phyloP scores from a whole-genome alignment of 2,888 invertebrate genomes.

The Athripsodes cinereus region DNA sequence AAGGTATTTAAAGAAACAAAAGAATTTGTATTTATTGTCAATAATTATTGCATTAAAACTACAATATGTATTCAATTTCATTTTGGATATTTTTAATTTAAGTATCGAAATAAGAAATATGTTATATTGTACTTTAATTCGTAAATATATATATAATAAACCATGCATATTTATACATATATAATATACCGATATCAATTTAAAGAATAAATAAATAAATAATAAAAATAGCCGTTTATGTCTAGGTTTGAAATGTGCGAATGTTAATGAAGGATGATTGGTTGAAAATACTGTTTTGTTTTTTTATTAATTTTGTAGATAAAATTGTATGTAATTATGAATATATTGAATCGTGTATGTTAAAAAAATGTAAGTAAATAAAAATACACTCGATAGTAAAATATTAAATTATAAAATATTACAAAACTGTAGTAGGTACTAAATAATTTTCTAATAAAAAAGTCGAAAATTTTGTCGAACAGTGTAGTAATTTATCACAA shows the following conservation, averaged over 20 bases:
- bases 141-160: slow-evolving; percentile 21
- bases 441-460: neutral
- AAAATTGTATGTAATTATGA: neutral
- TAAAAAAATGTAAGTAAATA: neutral
- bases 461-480: slow-evolving; percentile 4
- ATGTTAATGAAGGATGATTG: slow-evolving; percentile 23
- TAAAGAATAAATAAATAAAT: neutral
- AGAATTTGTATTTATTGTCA: no score
- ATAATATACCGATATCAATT: slow-evolving; percentile 25
- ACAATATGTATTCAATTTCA: slow-evolving; percentile 25
- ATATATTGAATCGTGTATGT: neutral
- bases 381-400: neutral
- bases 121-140: slow-evolving; percentile 24
- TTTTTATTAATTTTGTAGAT: slow-evolving; percentile 9
- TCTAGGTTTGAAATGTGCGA: slow-evolving; percentile 27
- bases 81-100: slow-evolving; percentile 12
- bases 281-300: slow-evolving; percentile 16
- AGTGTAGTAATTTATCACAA: neutral
- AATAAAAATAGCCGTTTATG: slow-evolving; percentile 27
- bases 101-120: slow-evolving; percentile 15
- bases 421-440: neutral
- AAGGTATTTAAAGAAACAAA: no score
- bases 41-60: slow-evolving; percentile 17
- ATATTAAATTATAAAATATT: neutral
- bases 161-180: slow-evolving; percentile 11